phyloP scores from a whole-genome alignment of 2,797 vertebrate genomes.

The Scyliorhinus canicula region DNA sequence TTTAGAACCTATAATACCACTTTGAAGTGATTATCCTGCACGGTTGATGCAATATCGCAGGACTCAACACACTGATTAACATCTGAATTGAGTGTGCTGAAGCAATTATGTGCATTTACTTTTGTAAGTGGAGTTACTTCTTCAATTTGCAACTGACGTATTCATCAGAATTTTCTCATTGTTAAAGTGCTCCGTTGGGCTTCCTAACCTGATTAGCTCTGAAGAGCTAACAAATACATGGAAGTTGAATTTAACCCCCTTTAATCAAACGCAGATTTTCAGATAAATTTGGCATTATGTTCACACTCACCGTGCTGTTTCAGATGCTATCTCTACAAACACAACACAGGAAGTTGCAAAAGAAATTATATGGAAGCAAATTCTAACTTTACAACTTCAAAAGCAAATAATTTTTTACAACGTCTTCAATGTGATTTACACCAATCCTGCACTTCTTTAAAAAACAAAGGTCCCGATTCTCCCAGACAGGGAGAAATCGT shows the following conservation, averaged over 20 bases:
- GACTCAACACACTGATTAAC: slow-evolving; percentile 17
- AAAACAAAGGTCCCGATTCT: too few species aligned
- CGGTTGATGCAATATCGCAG: neutral
- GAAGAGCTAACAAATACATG: neutral
- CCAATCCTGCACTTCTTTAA: neutral
- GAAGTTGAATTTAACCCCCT: neutral
- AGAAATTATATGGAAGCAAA: neutral
- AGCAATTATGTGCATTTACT: neutral
- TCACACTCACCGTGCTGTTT: neutral
- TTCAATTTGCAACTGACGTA: neutral
- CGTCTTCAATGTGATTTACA: neutral
- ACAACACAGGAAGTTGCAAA: neutral
- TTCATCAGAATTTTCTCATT: neutral
- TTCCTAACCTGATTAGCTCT: neutral
- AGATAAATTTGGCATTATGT: neutral
- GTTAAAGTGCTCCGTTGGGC: neutral
- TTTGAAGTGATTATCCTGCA: slow-evolving; percentile 1
- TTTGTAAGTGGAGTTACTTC: neutral
- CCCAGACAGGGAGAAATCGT: too few species aligned
- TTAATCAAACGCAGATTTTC: neutral
- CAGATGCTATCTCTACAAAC: neutral
- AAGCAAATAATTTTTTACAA: neutral
- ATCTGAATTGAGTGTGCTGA: neutral
- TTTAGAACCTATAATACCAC: neutral
- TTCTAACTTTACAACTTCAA: neutral